Conservation (phyloP, 2,113 vertebrate genomes). For the Pagrus major region DNA sequence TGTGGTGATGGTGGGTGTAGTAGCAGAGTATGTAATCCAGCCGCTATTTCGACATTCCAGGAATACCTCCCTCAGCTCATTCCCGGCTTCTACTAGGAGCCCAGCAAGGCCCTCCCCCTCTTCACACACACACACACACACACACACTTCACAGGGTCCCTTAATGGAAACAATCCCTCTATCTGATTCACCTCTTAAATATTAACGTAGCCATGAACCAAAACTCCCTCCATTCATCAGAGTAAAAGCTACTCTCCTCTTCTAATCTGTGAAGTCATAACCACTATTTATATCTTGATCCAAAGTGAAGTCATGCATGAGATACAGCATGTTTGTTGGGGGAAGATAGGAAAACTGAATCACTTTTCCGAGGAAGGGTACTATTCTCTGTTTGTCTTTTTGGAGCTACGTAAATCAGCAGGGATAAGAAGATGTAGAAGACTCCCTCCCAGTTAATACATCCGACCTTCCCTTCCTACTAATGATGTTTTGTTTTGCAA, state of each 20-base stretch:
- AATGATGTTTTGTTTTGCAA: constrained; percentile 50
- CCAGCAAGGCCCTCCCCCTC: background rate
- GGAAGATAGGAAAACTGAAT: background rate
- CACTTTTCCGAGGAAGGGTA: background rate
- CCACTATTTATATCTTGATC: background rate
- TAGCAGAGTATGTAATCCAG: constrained; percentile 65
- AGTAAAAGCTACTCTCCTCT: background rate
- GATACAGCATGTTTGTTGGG: background rate
- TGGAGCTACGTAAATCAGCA: background rate
- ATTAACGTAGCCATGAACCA: background rate
- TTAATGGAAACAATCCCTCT: background rate
- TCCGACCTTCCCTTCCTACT: background rate
- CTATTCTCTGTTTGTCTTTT: background rate
- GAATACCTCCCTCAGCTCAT: constrained; percentile 45
- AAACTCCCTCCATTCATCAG: background rate
- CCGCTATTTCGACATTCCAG: constrained; percentile 66
- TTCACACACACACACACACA: background rate
- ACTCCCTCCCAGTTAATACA: background rate
- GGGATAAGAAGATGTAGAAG: background rate
- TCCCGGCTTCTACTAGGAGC: background rate
- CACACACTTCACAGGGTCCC: background rate
- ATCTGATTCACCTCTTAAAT: constrained; percentile 6
- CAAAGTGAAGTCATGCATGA: background rate
- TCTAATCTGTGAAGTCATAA: background rate
- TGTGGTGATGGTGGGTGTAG: constrained; percentile 1